phyloP scores from a whole-genome alignment of 1,140 invertebrate genomes.

The Ceratina japonica region DNA sequence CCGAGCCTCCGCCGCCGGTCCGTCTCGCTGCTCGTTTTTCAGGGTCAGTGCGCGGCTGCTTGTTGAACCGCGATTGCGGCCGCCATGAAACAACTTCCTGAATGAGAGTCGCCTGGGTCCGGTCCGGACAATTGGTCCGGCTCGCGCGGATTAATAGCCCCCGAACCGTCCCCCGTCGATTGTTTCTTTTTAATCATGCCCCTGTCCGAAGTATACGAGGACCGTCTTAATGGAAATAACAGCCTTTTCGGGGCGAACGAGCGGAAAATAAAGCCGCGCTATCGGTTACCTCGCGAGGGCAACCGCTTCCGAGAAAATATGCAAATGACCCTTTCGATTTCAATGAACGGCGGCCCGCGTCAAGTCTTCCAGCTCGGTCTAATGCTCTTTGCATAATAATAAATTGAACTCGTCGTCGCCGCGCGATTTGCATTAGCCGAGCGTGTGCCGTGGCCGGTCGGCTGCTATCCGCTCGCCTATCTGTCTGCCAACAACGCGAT shows the following conservation, averaged over 20 bases:
- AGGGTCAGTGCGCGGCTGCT: slow-evolving; percentile 14
- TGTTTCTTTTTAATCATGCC: slow-evolving; percentile 1
- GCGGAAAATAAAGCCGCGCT: background rate
- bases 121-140: background rate
- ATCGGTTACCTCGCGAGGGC: background rate
- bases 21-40: slow-evolving; percentile 5
- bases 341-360: slow-evolving; percentile 3
- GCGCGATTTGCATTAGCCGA: slow-evolving; percentile 49
- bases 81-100: slow-evolving; percentile 6
- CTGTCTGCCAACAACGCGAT: slow-evolving; percentile 46
- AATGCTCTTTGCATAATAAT: slow-evolving; percentile 56
- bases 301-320: background rate
- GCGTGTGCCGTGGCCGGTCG: slow-evolving; percentile 27
- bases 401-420: slow-evolving; percentile 39
- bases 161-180: background rate
- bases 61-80: slow-evolving; percentile 14
- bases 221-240: background rate
- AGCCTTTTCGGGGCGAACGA: background rate
- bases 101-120: slow-evolving; percentile 10
- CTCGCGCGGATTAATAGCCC: background rate
- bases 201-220: no score
- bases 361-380: slow-evolving; percentile 17
- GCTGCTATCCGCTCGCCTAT: slow-evolving; percentile 49
- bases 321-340: slow-evolving; percentile 23
- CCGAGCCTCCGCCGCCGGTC: background rate